Base-by-base conservation (phyloP, 92 coral and sea anemone species). In the Palythoa grandiflora region DNA sequence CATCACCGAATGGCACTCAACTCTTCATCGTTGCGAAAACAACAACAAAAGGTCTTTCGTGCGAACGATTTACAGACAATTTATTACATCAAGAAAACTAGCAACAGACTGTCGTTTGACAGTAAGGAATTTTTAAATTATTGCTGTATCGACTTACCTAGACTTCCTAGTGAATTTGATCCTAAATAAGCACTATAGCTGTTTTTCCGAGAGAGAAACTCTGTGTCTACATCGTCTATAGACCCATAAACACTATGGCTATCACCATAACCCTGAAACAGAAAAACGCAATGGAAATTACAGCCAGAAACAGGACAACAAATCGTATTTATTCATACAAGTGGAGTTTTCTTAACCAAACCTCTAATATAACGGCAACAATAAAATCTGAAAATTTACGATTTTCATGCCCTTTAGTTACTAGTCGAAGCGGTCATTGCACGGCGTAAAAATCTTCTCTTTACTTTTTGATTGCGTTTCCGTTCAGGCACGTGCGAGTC, bases 181-280 rank as follows among this genome's bases (percentile, higher is more conserved):
- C 94, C 84, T 70, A 95, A 93, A 80, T 95, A 95, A 38, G 94
- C 89, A 90, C 87, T 93, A 80, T 89, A 94, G 71, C 95, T 93
- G 78, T 94, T 93, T 89, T 95, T 97, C 51, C 99, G 89, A 37
- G 99, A 89, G 81, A 97, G 88, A 80, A 96, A 93, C 72, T 97
- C 98, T 92, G 92, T 86, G 44, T 96, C 96, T 14, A 94, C 98
- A 79, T 97, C 99, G 17, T 97, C 99, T 59, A 97, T 92, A 16
- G 98, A 89, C 53, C 94, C 92, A 88, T 95, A 94, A 57, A 93
- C 93, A 38, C 95, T 91, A 71, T 96, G 99, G 55, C 90, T 87
- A 66, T 97, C 99, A n/a, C 86, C 86, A 68, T 81, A 81, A 66
- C 86, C 71, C 86, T 81, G 75, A 81, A 81, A 81, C 52, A 81